Percentiles rank a stretch among this genome's conserved stretches.
These are phyloP conservation scores for Osmerus eperlanus DNA, from an alignment of 2,113 vertebrate genomes.

Conservation along the genomic window DNA sequence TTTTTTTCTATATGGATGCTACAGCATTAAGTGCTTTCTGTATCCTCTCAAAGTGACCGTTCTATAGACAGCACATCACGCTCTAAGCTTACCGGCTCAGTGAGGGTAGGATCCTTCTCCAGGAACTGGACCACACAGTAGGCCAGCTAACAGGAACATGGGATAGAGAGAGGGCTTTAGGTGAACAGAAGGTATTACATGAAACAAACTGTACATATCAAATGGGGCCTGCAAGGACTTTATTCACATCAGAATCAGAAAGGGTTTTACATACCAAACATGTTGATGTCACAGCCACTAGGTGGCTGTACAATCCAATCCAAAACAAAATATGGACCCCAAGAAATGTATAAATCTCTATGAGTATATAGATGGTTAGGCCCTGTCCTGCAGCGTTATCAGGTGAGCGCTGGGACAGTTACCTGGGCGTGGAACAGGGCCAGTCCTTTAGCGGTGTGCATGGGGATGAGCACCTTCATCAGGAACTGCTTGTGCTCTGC, in stretches of 20 bases:
- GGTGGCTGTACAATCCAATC: slow-evolving; percentile 31
- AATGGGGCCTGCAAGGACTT: not conserved
- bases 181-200: not conserved
- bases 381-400: too few species aligned
- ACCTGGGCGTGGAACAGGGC: slow-evolving; percentile 98
- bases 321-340: too few species aligned
- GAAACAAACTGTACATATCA: not conserved
- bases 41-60: too few species aligned
- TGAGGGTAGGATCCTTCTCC: slow-evolving; percentile 96
- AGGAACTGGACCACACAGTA: slow-evolving; percentile 99
- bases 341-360: too few species aligned
- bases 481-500: slow-evolving; percentile 98
- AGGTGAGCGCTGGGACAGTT: slow-evolving; percentile 12
- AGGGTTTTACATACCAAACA: not conserved
- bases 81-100: slow-evolving; percentile 81
- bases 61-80: too few species aligned
- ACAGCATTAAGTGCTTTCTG: too few species aligned
- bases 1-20: too few species aligned
- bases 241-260: too few species aligned
- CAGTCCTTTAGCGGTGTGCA: slow-evolving; percentile 94
- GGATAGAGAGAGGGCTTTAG: not conserved
- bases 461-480: slow-evolving; percentile 97
- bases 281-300: slow-evolving; percentile 37
- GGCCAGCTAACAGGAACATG: slow-evolving; percentile 81
- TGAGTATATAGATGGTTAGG: too few species aligned